phyloP scores from a whole-genome alignment of 1,140 invertebrate genomes.

The Hypothenemus hampei region DNA sequence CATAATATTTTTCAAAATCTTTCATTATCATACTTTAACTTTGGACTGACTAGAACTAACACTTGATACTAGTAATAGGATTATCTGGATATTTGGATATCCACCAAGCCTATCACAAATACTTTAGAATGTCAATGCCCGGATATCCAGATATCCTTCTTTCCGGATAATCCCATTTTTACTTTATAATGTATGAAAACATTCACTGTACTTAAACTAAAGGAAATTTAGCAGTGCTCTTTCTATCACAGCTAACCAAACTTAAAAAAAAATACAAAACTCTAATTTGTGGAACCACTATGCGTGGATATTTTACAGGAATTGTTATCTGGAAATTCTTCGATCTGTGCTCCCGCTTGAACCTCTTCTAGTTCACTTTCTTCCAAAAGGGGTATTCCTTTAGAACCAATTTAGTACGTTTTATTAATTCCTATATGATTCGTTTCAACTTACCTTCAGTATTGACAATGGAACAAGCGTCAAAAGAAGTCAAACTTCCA shows the following conservation, averaged over 20 bases:
- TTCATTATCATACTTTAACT: too few relatives aligned
- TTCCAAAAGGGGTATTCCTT: conserved; percentile 44
- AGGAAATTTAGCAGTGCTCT: not conserved
- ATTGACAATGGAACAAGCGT: conserved; percentile 49
- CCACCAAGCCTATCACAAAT: too few relatives aligned
- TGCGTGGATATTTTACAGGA: conserved; percentile 37
- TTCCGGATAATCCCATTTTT: not conserved
- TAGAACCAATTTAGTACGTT: not conserved
- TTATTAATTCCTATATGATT: not conserved
- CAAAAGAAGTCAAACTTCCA: conserved; percentile 51
- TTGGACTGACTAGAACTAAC: too few relatives aligned
- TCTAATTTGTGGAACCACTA: conserved; percentile 24
- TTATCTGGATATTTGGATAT: too few relatives aligned
- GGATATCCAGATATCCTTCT: not conserved
- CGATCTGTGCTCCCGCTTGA: conserved; percentile 31
- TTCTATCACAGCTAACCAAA: not conserved
- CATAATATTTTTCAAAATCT: too few relatives aligned
- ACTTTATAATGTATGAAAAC: not conserved
- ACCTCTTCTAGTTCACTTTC: conserved; percentile 44
- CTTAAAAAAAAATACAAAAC: too few relatives aligned
- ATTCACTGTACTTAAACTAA: not conserved
- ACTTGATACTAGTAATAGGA: too few relatives aligned
- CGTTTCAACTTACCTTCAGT: conserved; percentile 47
- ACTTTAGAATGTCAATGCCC: too few relatives aligned
- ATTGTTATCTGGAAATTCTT: conserved; percentile 38